Base-by-base conservation (phyloP, 2,113 vertebrate genomes). In the Scolopax mira region DNA sequence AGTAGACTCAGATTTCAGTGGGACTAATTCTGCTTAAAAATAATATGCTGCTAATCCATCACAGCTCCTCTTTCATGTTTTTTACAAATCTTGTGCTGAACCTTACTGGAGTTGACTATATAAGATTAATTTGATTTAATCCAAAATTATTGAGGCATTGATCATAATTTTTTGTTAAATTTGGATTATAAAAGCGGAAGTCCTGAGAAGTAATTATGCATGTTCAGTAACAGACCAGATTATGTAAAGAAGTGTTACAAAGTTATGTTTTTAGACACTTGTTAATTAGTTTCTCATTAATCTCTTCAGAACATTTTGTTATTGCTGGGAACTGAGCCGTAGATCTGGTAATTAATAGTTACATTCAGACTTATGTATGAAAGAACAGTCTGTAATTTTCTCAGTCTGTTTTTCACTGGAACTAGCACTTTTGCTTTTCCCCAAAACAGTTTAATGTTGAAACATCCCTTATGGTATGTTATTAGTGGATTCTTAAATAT, bases 271-370 rank as follows among this genome's bases (percentile, higher is more conserved):
- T 49, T 35, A 88, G 75, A 69, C 48, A 49, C 79, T 72, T 88
- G 71, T 88, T 55, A 35, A 44, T 51, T 49, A 66, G 61, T 74
- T 83, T 42, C 13, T 85, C 13, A 31, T 64, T 84, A 64, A 48
- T 85, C 2, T 0, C 79, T 93, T 37, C 54, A 27, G 41, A 95
- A 39, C 52, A 79, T n/a, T 88, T 82, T 91, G 66, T 31, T 18
- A 4, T 61, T 85, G 24, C 69, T 81, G 81, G 73, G 42, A 86
- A 31, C 13, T 6, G 61, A 90, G 25, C 65, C 0, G 2, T 37
- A 61, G 39, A 37, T 44, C 52, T 18, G 85, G 49, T 94, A 91
- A 88, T 92, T 95, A 88, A 85, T 78, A 70, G 28, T 73, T 93
- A 27, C 19, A 39, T 93, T 90, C 77, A 89, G 19, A n/a, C 42